Conservation (phyloP, 2,888 invertebrate species). For the Sphinx pinastri region DNA sequence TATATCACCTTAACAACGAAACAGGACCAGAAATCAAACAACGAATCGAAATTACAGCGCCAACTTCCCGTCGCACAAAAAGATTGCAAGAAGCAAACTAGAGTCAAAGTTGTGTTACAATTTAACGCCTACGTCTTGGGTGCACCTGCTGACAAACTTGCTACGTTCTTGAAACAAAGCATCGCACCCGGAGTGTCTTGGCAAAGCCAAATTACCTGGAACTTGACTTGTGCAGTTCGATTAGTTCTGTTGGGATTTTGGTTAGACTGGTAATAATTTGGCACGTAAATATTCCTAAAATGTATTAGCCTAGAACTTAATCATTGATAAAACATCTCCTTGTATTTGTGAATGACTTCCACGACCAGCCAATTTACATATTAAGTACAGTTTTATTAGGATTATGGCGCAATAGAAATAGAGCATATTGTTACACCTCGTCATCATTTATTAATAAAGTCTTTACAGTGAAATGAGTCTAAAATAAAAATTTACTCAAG, state of each 20-base stretch:
- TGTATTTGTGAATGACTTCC: too few relatives aligned
- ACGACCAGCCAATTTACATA: too few relatives aligned
- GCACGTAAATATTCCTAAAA: too few relatives aligned
- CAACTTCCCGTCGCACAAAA: constrained; percentile 33
- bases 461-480: neutral
- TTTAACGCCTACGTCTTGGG: constrained; percentile 53
- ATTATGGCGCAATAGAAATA: too few relatives aligned
- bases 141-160: constrained; percentile 54
- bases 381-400: too few relatives aligned
- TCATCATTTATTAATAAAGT: neutral
- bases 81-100: constrained; percentile 48
- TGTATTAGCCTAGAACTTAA: too few relatives aligned
- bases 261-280: too few relatives aligned
- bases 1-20: neutral
- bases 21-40: neutral
- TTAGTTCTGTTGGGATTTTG: too few relatives aligned
- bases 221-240: neutral
- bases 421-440: too few relatives aligned
- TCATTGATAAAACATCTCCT: too few relatives aligned
- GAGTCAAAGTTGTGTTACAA: constrained; percentile 56
- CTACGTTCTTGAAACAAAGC: constrained; percentile 35
- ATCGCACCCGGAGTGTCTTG: constrained; percentile 31
- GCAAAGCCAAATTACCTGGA: neutral
- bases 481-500: neutral
- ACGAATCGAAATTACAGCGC: constrained; percentile 13